These are phyloP conservation scores for Lepus timidus DNA, from an alignment of 2,113 vertebrate genomes.

Conservation along the genomic window DNA sequence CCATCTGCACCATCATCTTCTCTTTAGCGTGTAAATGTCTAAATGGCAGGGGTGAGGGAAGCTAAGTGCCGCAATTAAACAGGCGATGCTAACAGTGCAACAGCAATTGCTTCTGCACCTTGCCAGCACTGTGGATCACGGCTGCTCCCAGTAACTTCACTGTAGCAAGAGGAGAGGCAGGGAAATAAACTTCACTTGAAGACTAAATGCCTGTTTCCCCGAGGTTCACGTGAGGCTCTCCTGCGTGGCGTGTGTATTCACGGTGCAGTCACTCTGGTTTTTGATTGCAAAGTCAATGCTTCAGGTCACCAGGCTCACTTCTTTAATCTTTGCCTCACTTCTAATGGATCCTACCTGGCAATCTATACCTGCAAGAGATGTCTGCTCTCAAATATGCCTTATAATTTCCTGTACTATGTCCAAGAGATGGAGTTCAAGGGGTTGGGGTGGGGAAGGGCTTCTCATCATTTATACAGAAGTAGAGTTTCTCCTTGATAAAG, in stretches of 20 bases:
- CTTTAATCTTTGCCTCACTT: not conserved
- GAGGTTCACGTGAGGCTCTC: not conserved
- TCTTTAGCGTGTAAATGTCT: constrained; percentile 30
- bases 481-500: not conserved
- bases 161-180: not conserved
- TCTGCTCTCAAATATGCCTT: not conserved
- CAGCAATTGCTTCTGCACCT: not conserved
- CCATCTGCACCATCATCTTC: not conserved
- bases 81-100: not conserved
- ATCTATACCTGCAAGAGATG: not conserved
- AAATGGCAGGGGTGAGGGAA: not conserved
- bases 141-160: not conserved
- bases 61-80: not conserved
- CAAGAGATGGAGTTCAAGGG: not conserved
- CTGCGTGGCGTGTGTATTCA: not conserved
- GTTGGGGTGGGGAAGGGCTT: not conserved
- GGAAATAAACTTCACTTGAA: not conserved
- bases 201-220: not conserved
- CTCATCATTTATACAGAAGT: not conserved
- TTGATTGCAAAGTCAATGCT: not conserved
- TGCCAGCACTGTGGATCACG: not conserved
- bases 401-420: not conserved
- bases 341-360: not conserved
- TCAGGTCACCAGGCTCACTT: not conserved
- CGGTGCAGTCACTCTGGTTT: not conserved